Conservation (phyloP, 2,797 vertebrate genomes). For the Leptoclinus maculatus region DNA sequence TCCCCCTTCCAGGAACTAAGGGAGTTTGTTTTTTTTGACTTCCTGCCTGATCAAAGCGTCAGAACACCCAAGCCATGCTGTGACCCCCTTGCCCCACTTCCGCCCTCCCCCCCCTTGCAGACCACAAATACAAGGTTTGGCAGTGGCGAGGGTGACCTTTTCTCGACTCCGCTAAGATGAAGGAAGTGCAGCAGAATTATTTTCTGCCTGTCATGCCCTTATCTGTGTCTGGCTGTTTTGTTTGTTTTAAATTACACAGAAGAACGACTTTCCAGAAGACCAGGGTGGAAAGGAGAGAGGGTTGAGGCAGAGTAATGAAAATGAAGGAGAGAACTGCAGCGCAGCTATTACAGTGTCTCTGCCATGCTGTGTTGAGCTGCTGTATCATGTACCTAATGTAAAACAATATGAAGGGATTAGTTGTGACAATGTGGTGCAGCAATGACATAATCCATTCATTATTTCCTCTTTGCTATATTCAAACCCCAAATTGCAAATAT, state of each 20-base stretch:
- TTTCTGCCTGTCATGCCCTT: constrained; percentile 74
- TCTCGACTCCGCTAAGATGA: constrained; percentile 70
- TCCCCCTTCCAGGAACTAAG: constrained; percentile 37
- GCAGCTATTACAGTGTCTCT: constrained; percentile 47
- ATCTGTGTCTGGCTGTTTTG: constrained; percentile 76
- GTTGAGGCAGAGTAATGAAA: constrained; percentile 73
- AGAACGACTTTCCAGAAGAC: constrained; percentile 62
- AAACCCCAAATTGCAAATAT: constrained; percentile 43
- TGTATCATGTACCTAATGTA: constrained; percentile 65
- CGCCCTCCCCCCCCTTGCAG: constrained; percentile 20
- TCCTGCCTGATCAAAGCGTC: constrained; percentile 70
- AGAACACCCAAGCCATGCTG: constrained; percentile 44
- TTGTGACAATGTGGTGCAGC: constrained; percentile 46
- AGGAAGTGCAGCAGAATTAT: constrained; percentile 74
- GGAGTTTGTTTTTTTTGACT: constrained; percentile 55
- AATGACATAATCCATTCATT: constrained; percentile 56
- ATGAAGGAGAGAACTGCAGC: constrained; percentile 52
- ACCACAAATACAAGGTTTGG: constrained; percentile 63
- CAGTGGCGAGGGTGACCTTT: constrained; percentile 73
- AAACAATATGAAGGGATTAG: constrained; percentile 70
- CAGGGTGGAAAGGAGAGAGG: constrained; percentile 54
- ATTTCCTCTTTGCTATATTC: constrained; percentile 38
- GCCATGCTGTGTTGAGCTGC: constrained; percentile 49
- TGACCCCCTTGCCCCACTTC: constrained; percentile 59
- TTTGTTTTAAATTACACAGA: constrained; percentile 82